Percentiles rank a stretch among this genome's conserved stretches.
These are phyloP conservation scores for Australoheros facetus DNA, from an alignment of 2,797 vertebrate genomes.

Conservation along the genomic window DNA sequence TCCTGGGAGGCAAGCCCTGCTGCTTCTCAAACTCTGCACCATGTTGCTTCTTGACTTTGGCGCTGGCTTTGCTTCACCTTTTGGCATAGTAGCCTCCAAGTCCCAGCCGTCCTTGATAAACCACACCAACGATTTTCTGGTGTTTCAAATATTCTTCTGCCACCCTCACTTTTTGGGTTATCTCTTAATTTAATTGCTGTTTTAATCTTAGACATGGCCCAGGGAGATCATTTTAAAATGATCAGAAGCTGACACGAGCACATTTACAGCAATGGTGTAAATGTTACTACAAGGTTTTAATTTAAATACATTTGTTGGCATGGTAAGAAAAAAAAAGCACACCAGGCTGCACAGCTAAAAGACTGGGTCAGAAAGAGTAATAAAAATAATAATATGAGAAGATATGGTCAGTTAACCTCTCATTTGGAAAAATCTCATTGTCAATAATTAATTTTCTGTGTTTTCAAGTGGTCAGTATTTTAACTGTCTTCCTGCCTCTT, in stretches of 20 bases:
- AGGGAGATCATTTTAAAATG: not conserved
- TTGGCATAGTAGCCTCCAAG: too few relatives aligned
- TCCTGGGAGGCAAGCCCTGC: not conserved
- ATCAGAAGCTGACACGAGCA: not conserved
- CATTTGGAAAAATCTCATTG: not conserved
- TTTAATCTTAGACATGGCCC: not conserved
- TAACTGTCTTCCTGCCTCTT: constrained; percentile 77
- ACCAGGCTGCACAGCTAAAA: not conserved
- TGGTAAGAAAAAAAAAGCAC: not conserved
- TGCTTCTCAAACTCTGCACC: not conserved
- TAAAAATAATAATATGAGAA: not conserved
- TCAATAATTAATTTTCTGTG: not conserved
- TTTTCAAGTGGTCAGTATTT: constrained; percentile 33
- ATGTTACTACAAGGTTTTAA: not conserved
- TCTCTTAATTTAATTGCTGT: not conserved
- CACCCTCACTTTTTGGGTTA: not conserved
- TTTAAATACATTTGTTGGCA: not conserved
- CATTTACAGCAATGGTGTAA: not conserved
- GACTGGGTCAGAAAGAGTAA: not conserved
- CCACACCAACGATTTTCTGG: not conserved
- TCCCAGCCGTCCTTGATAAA: not conserved
- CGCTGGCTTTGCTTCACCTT: not conserved
- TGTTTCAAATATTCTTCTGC: not conserved
- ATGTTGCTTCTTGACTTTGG: not conserved
- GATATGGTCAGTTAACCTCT: not conserved